Conservation (phyloP, 2,797 vertebrate species). For the Vireo griseus region DNA sequence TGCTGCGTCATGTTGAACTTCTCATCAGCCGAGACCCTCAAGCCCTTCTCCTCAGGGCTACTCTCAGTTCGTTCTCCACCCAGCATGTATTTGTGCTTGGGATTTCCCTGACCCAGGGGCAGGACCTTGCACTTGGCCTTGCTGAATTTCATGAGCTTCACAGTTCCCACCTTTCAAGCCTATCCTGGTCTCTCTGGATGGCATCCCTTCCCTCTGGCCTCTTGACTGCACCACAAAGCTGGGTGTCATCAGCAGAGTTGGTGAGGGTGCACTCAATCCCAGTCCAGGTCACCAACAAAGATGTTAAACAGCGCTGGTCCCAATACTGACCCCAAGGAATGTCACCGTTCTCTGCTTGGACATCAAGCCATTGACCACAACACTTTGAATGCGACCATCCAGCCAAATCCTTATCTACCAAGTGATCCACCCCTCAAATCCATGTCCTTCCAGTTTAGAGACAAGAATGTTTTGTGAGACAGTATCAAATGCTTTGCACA, state of each 20-base stretch:
- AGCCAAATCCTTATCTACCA: background rate
- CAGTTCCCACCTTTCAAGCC: background rate
- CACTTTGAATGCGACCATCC: fast-evolving
- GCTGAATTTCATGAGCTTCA: background rate
- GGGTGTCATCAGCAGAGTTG: background rate
- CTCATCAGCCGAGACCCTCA: background rate
- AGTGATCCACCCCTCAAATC: background rate
- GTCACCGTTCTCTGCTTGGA: background rate
- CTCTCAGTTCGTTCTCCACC: background rate
- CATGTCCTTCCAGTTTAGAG: background rate
- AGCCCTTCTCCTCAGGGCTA: background rate
- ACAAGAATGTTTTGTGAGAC: background rate
- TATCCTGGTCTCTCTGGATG: background rate
- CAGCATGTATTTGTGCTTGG: background rate
- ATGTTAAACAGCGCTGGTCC: background rate
- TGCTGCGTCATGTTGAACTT: fast-evolving
- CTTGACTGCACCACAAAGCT: background rate
- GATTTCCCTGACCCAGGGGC: background rate
- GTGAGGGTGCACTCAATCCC: background rate
- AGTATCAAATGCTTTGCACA: background rate
- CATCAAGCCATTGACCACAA: background rate
- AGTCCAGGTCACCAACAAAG: background rate
- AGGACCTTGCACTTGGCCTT: background rate
- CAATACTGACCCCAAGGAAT: background rate
- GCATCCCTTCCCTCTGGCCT: background rate